Conservation (phyloP, 2,888 invertebrate species). For the Eupeodes luniger region DNA sequence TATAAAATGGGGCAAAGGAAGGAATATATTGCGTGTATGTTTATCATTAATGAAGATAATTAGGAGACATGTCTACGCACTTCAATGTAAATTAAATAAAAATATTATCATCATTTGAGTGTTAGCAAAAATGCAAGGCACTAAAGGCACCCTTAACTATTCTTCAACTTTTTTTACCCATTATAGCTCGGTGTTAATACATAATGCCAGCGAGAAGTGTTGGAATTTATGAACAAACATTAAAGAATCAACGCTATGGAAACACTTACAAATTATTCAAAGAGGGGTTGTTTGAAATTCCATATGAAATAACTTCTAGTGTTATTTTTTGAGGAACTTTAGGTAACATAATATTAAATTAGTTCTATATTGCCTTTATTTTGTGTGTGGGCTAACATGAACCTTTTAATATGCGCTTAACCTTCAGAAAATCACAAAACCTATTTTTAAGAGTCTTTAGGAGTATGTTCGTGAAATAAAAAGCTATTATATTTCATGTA, state of each 20-base stretch:
- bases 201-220: conserved; percentile 14
- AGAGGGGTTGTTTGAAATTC: background rate
- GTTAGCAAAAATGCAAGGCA: conserved; percentile 34
- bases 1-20: background rate
- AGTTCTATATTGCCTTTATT: background rate
- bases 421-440: too few relatives aligned
- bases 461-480: too few relatives aligned
- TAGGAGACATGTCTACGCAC: conserved; percentile 71
- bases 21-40: conserved; percentile 19
- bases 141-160: too few relatives aligned
- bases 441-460: too few relatives aligned
- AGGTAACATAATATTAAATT: background rate
- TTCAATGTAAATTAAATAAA: conserved; percentile 58
- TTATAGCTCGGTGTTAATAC: background rate
- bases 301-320: background rate
- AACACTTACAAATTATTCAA: background rate
- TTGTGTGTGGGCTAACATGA: background rate
- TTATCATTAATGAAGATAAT: conserved; percentile 70
- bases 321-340: background rate
- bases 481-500: too few relatives aligned
- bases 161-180: background rate
- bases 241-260: background rate
- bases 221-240: conserved; percentile 18
- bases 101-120: conserved; percentile 33
- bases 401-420: background rate